Evolutionary conservation across 2,113 vertebrate species (phyloP).

Genomic region (Naja naja): DNA sequence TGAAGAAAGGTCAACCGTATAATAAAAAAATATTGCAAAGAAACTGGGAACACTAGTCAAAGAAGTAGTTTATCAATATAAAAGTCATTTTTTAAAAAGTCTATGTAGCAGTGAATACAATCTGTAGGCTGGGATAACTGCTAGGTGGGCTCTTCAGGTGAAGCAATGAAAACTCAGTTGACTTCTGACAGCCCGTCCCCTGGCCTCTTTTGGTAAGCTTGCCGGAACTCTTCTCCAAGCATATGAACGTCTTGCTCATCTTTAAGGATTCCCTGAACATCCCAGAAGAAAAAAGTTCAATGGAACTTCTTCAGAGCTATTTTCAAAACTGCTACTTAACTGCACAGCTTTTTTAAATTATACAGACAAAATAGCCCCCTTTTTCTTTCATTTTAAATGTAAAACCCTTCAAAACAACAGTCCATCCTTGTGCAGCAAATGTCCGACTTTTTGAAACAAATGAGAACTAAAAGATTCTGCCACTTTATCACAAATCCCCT

Average conservation of each 20-base stretch:
- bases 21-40: not conserved
- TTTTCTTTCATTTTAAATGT: not conserved
- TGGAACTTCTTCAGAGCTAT: too few species aligned
- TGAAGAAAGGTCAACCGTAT: not conserved
- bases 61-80: conserved; percentile 39
- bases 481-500: not conserved
- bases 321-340: not conserved
- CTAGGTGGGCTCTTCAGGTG: conserved; percentile 70
- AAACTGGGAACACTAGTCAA: not conserved
- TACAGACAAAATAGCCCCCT: not conserved
- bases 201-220: conserved; percentile 72
- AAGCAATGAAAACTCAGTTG: conserved; percentile 52
- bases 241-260: conserved; percentile 79
- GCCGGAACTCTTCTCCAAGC: conserved; percentile 86
- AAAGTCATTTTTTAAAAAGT: not conserved
- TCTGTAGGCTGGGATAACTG: conserved; percentile 51
- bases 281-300: conserved; percentile 8
- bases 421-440: not conserved
- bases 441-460: not conserved
- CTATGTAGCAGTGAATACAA: not conserved
- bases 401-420: not conserved
- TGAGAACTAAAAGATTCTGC: not conserved
- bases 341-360: not conserved
- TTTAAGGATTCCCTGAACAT: conserved; percentile 83
- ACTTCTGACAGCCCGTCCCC: conserved; percentile 60